Base-by-base conservation (phyloP, 2,888 invertebrate genomes). In the Isoperla grammatica region DNA sequence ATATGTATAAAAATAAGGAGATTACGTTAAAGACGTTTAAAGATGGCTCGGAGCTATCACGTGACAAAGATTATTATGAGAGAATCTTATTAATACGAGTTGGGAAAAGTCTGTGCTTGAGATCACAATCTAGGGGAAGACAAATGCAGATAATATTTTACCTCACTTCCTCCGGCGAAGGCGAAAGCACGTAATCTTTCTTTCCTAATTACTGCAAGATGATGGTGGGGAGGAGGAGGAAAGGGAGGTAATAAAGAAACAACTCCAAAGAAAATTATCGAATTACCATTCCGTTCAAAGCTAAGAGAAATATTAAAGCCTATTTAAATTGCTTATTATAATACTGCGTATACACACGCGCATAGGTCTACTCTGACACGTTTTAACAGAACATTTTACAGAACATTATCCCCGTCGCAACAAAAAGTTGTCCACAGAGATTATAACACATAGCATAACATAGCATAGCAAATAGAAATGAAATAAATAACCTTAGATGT, bases 71-170 rank as follows among this genome's bases (percentile, higher is more conserved):
- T 60, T 60, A 60, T 56, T 56, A 60, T 42, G 60, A 49, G 49
- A 56, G 60, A 48, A 49, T 60, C 60, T 56, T 60, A 56, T 60
- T 60, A 60, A 60, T 60, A 60, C 56, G 60, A 60, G 56, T 60
- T 60, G 49, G 53, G 60, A 60, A 60, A 60, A 60, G 60, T 60
- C 56, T 50, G 56, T 49, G 56, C 22, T 20, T 48, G 56, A 60
- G 60, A 60, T 60, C 50, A 42, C 56, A 50, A 60, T 60, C 60
- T 56, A 6, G 56, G 56, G 49, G 56, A 60, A 60, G 60, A 60
- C 60, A 60, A 60, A 60, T 60, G 60, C 60, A 60, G 60, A 60
- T 60, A 60, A 60, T 60, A 60, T 60, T 60, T 60, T 48, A 60
- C 49, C 56, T 48, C 50, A 29, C 53, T 49, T 60, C 50, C 53